Conservation (phyloP, 2,888 invertebrate genomes). For the Drosophila robusta region DNA sequence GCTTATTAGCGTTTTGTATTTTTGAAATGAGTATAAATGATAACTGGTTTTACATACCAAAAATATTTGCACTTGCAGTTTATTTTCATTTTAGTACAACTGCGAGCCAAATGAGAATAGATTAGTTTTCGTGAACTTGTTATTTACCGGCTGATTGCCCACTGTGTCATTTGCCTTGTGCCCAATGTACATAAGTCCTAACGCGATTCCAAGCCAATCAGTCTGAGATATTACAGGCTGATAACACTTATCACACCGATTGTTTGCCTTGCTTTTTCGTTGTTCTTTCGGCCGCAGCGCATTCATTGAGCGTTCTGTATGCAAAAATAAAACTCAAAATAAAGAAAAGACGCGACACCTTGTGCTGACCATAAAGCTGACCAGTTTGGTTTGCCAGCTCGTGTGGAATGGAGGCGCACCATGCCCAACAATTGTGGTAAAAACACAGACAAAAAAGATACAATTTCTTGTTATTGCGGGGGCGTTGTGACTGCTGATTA, state of each 20-base stretch:
- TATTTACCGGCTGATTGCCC: slow-evolving; percentile 21
- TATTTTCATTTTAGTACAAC: slow-evolving; percentile 3
- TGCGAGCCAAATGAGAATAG: neutral
- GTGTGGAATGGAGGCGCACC: slow-evolving; percentile 34
- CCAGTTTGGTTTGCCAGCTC: slow-evolving; percentile 56
- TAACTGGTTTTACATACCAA: too few relatives aligned
- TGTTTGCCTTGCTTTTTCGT: neutral
- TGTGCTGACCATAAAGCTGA: slow-evolving; percentile 29
- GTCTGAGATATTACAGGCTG: slow-evolving; percentile 21
- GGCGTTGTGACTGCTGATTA: slow-evolving; percentile 24
- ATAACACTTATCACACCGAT: slow-evolving; percentile 42
- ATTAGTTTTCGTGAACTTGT: slow-evolving; percentile 14
- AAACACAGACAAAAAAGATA: neutral
- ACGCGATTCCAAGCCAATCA: slow-evolving; percentile 24
- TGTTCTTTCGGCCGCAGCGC: neutral
- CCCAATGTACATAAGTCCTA: slow-evolving; percentile 37
- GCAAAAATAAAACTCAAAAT: slow-evolving; percentile 4
- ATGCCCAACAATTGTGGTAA: slow-evolving; percentile 51
- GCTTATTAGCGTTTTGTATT: too few relatives aligned
- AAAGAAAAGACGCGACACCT: neutral
- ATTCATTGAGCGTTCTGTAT: slow-evolving; percentile 1
- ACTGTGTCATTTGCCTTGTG: slow-evolving; percentile 35
- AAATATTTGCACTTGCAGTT: too few relatives aligned
- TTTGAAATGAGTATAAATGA: too few relatives aligned
- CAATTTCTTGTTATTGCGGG: slow-evolving; percentile 6